These are phyloP conservation scores for Merluccius polli DNA, from an alignment of 2,797 vertebrate species.

Conservation along the genomic window DNA sequence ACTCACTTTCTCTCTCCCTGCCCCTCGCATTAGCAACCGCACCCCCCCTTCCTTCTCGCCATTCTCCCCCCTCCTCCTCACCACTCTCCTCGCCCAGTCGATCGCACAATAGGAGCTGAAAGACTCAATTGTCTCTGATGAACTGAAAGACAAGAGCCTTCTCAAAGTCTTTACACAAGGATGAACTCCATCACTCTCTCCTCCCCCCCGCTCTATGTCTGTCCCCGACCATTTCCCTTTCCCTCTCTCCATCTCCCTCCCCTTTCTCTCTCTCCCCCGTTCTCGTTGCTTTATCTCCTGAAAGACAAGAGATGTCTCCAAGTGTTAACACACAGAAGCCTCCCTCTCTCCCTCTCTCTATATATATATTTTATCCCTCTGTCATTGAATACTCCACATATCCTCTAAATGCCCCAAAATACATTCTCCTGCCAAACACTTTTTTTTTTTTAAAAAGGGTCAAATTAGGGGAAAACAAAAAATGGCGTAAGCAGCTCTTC, in stretches of 20 bases:
- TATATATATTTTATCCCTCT: neutral
- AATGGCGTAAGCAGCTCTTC: too few species aligned
- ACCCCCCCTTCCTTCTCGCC: constrained; percentile 64
- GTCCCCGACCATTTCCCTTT: constrained; percentile 43
- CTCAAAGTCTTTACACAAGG: constrained; percentile 74
- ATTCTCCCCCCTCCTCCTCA: constrained; percentile 50
- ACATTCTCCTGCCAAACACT: too few species aligned
- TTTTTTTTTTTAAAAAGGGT: too few species aligned
- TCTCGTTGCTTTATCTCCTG: neutral
- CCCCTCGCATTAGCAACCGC: neutral
- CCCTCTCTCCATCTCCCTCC: neutral
- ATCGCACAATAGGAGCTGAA: constrained; percentile 78
- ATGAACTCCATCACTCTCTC: constrained; percentile 73
- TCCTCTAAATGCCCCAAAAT: too few species aligned
- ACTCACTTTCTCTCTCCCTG: neutral
- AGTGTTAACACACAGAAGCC: neutral
- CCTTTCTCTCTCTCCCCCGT: neutral
- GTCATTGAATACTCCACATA: neutral
- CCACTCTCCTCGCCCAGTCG: constrained; percentile 53
- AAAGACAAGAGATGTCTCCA: too few species aligned
- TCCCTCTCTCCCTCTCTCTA: too few species aligned
- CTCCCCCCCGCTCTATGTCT: constrained; percentile 46
- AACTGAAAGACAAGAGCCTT: constrained; percentile 81
- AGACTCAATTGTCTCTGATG: constrained; percentile 83
- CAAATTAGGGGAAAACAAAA: too few species aligned